These are phyloP conservation scores for Melanophora roralis DNA, from an alignment of 2,888 invertebrate species.

Conservation along the genomic window DNA sequence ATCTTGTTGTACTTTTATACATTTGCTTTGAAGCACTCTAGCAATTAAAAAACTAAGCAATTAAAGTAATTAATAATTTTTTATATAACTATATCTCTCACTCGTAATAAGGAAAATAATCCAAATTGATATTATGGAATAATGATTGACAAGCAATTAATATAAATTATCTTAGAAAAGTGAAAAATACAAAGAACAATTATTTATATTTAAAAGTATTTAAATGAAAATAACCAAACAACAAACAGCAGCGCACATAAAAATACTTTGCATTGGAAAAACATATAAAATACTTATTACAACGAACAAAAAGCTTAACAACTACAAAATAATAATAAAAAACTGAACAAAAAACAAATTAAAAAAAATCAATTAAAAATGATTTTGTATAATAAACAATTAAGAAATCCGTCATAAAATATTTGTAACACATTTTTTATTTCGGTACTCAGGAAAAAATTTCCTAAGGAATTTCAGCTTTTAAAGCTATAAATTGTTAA, in stretches of 20 bases:
- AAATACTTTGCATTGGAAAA: background rate
- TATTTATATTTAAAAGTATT: background rate
- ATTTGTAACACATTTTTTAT: conserved; percentile 10
- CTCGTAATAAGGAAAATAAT: background rate
- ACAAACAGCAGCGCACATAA: background rate
- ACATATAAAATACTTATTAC: background rate
- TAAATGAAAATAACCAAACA: background rate
- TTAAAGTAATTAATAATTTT: conserved; percentile 30
- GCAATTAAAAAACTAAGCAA: conserved; percentile 6
- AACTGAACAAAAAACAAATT: background rate
- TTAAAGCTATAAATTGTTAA: background rate
- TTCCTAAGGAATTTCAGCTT: background rate
- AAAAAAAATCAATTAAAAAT: background rate
- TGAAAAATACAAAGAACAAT: background rate
- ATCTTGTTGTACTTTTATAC: too few species aligned
- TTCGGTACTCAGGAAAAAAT: background rate
- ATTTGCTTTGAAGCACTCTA: conserved; percentile 5
- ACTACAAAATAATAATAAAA: background rate
- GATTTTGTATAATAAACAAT: conserved; percentile 39
- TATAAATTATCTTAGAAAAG: conserved; percentile 42
- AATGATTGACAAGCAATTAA: conserved; percentile 61
- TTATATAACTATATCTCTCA: background rate
- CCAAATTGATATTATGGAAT: conserved; percentile 38
- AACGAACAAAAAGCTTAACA: conserved; percentile 1
- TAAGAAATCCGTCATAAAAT: conserved; percentile 39